Conservation (phyloP, 2,888 invertebrate species). For the Cryptocephalus moraei region DNA sequence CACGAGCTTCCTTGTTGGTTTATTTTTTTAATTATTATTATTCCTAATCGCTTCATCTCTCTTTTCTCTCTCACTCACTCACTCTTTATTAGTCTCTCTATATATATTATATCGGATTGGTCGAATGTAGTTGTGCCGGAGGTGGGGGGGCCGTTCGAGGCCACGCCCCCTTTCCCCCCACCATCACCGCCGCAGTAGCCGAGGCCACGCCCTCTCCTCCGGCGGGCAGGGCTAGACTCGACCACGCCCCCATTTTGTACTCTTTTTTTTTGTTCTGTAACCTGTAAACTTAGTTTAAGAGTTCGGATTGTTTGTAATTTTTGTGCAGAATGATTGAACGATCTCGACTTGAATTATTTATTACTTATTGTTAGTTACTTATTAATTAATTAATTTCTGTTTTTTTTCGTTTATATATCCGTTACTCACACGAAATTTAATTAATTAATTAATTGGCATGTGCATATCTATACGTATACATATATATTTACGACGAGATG, state of each 20-base stretch:
- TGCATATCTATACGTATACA: constrained; percentile 20
- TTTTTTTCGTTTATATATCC: not conserved
- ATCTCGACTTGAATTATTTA: constrained; percentile 15
- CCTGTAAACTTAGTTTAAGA: not conserved
- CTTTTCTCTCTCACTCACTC: not conserved
- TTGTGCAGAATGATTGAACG: constrained; percentile 36
- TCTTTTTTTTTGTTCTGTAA: too few species aligned
- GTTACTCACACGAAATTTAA: constrained; percentile 11
- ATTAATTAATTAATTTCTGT: too few species aligned
- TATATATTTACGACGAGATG: constrained; percentile 5
- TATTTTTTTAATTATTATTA: constrained; percentile 7
- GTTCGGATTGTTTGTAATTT: not conserved
- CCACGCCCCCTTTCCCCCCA: too few species aligned
- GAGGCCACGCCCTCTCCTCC: too few species aligned
- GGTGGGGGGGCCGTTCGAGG: too few species aligned
- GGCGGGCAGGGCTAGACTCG: too few species aligned
- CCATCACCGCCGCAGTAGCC: too few species aligned
- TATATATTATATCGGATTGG: too few species aligned
- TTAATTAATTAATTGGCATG: constrained; percentile 24
- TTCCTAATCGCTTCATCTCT: not conserved
- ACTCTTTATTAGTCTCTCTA: too few species aligned
- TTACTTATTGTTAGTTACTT: too few species aligned
- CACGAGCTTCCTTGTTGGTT: constrained; percentile 24
- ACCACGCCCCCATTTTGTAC: too few species aligned
- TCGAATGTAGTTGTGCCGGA: too few species aligned